Percentiles rank a stretch among this genome's conserved stretches.
phyloP scores from a whole-genome alignment of 2,113 vertebrate species.

The Neoarius graeffei region DNA sequence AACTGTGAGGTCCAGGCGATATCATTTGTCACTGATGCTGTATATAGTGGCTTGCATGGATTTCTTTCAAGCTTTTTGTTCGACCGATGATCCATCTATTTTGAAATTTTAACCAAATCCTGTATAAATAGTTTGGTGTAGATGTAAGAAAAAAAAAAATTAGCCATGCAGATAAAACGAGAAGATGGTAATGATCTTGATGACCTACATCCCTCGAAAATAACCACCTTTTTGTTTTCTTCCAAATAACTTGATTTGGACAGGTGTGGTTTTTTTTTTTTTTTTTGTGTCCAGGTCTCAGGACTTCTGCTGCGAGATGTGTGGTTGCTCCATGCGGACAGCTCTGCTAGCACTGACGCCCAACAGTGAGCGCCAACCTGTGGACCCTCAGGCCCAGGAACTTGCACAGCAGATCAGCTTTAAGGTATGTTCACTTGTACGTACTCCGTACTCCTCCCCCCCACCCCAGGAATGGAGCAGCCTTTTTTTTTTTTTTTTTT shows the following conservation, averaged over 20 bases:
- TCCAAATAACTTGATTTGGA: too few relatives aligned
- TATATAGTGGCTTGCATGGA: background rate
- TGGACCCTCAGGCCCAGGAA: conserved; percentile 84
- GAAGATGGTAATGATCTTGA: background rate
- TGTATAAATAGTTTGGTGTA: background rate
- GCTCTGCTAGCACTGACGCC: conserved; percentile 83
- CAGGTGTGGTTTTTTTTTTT: background rate
- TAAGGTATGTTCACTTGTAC: conserved; percentile 77
- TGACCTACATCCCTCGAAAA: background rate
- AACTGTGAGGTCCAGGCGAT: background rate
- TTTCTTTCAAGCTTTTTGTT: background rate
- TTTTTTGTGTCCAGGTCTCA: conserved; percentile 78
- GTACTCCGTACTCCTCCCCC: too few relatives aligned
- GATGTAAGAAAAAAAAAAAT: background rate
- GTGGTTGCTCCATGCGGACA: conserved; percentile 83
- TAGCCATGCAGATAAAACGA: too few relatives aligned
- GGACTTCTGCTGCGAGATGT: conserved; percentile 93
- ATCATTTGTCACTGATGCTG: background rate
- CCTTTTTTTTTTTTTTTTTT: too few relatives aligned
- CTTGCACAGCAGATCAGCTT: conserved; percentile 96
- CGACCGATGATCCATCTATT: background rate
- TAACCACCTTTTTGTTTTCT: too few relatives aligned
- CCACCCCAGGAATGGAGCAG: background rate
- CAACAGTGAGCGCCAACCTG: conserved; percentile 79
- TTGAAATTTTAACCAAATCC: background rate